Evolutionary conservation across 2,113 vertebrate genomes (phyloP).

Genomic region (Bubo bubo): DNA sequence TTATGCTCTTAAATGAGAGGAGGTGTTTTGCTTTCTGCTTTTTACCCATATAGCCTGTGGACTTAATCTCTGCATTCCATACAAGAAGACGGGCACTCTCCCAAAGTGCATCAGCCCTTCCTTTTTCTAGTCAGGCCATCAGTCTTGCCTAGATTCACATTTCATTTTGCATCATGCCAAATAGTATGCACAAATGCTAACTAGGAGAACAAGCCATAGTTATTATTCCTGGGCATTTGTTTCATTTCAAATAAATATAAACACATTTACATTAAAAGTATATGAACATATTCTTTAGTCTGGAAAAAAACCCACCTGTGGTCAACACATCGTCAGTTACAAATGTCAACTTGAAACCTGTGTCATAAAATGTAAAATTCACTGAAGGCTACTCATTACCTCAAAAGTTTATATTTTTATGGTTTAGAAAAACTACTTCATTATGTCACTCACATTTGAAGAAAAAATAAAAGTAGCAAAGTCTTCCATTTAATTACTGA

Average conservation of each 20-base stretch:
- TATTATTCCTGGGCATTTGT: constrained; percentile 62
- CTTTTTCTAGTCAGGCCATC: background rate
- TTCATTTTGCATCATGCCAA: background rate
- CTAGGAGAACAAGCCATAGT: constrained; percentile 46
- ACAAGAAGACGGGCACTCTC: background rate
- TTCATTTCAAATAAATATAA: constrained; percentile 81
- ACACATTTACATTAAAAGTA: constrained; percentile 74
- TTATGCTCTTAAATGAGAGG: background rate
- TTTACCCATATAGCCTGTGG: background rate
- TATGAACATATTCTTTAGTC: constrained; percentile 68
- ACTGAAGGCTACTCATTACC: constrained; percentile 48
- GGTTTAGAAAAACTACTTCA: constrained; percentile 72
- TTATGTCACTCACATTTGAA: constrained; percentile 66
- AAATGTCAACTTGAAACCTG: constrained; percentile 76
- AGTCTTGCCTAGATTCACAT: constrained; percentile 34
- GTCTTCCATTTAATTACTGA: constrained; percentile 70
- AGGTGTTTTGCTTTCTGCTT: background rate
- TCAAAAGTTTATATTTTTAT: constrained; percentile 63
- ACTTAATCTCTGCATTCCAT: background rate
- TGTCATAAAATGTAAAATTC: constrained; percentile 73
- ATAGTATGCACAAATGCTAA: background rate
- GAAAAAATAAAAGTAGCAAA: constrained; percentile 66
- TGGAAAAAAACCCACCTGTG: constrained; percentile 44
- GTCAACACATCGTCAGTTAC: constrained; percentile 72
- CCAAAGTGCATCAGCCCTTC: background rate